Conservation (phyloP, 2,797 vertebrate species). For the Pempheris klunzingeri region DNA sequence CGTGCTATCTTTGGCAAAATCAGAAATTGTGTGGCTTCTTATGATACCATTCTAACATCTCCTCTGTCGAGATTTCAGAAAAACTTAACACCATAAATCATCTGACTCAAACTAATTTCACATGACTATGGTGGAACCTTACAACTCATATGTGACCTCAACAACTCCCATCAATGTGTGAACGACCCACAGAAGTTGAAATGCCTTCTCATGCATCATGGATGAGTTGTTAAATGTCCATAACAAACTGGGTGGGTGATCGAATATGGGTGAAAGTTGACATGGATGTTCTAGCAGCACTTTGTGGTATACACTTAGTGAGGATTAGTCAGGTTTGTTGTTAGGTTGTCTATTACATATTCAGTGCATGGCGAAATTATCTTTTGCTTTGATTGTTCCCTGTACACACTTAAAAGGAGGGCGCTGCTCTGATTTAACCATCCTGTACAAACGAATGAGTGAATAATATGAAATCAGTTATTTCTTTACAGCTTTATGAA, state of each 20-base stretch:
- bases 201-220: background rate
- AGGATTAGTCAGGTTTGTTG: background rate
- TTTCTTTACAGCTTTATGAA: constrained; percentile 6
- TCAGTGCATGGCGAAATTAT: background rate
- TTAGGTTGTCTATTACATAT: background rate
- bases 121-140: background rate
- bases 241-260: too few relatives aligned
- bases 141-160: constrained; percentile 10
- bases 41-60: background rate
- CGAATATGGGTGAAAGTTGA: background rate
- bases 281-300: background rate
- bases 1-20: constrained; percentile 5
- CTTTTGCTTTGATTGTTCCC: background rate
- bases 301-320: background rate
- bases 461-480: background rate
- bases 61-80: background rate
- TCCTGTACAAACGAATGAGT: background rate
- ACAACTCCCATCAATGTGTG: background rate
- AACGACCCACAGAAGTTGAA: background rate
- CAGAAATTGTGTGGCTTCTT: background rate
- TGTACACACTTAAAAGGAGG: background rate
- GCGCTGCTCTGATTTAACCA: background rate
- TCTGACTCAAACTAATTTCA: constrained; percentile 2
- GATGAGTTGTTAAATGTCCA: constrained; percentile 5
- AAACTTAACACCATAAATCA: background rate